Evolutionary conservation across 1,140 invertebrate species (phyloP), one percentile per base, ranked within the genome.

Genomic region (Propsilocerus akamusi): DNA sequence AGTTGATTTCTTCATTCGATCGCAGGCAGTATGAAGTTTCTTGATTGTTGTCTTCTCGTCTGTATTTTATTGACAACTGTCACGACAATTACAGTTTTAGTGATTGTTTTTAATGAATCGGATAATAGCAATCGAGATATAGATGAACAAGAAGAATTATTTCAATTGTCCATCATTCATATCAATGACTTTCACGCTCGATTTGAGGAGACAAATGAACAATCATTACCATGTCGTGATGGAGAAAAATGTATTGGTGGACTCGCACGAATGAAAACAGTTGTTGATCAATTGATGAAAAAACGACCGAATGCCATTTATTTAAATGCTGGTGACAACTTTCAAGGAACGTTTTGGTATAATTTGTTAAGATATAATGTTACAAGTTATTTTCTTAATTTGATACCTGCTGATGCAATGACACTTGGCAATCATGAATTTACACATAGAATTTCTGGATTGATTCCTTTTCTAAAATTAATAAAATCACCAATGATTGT

Each of bases 401-500:
- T 76, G 57, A 57, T 91, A 20, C 76, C 77, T 2, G 78, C 86
- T 52, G 84, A 89, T 54, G 86, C 74, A 6, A 82, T 88, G 8
- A 41, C 83, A 0, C 59, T 92, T 8, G 89, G 89, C 5, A 93
- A 93, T 60, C 89, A 93, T 57, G 89, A 93, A 60, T 93, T 93
- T 60, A 87, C 92, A 57, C 74, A 86, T 58, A 76, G 75, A 0
- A 68, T 90, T 1, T 73, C 68, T 32, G 86, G 84, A 0, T 53
- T 86, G 0, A 64, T 79, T 1, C 79, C 81, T 0, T 86, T 85
- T 60, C 55, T 87, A 6, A 58, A 72, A 53, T 62, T 60, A n/a
- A 58, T 82, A 11, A 66, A 73, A 2, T 70, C 73, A 0, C 75
- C 80, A 0, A 73, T 89, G 54, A 59, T 91, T 2, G 78, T 78